Base-by-base conservation (phyloP, 2,888 invertebrate species). In the Hypolimnas misippus region DNA sequence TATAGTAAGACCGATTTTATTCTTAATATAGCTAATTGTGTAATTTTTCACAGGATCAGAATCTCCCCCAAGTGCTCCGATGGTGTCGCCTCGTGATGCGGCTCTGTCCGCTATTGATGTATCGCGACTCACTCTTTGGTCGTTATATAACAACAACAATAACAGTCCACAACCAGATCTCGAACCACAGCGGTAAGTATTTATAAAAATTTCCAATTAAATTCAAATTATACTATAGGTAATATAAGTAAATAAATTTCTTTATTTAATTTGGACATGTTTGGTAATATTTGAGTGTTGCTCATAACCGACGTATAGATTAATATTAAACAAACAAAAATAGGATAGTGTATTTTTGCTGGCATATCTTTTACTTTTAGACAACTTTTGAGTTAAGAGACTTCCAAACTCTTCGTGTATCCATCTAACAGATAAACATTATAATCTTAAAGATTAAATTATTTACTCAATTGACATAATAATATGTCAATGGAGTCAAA, bases 111-210 rank as follows among this genome's bases (percentile, higher is more conserved):
- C 95, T 8, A 87, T 96, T 63, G 96, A 97, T 81, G 94, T 96
- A 89, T 95, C 96, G 1, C 94, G 96, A 63, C 93, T 97, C 71
- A 95, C 96, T 0, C 91, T 97, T 21, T 97, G 96, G 96, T 96
- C 96, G 69, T 93, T 97, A 76, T 97, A 96, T 87, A 95, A 95
- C 83, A 96, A 95, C 78, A 96, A 95, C 77, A 94, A 93, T 83
- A 93, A 86, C 76, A 93, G 94, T 76, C 89, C 89, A 14, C 93
- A 92, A 67, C 92, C 92, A 0, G 89, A 89, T 63, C 73, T 87
- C 58, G 91, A 92, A 72, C 90, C 91, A 57, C 91, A 92, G 80
- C 86, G 90, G 91, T 92, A 74, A 78, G 81, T 77, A 70, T 68
- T 67, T 59, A 49, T 59, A 35, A 44, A 40, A 3, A 53, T 3